phyloP scores from a whole-genome alignment of 2,797 vertebrate species.

The Echeneis naucrates region DNA sequence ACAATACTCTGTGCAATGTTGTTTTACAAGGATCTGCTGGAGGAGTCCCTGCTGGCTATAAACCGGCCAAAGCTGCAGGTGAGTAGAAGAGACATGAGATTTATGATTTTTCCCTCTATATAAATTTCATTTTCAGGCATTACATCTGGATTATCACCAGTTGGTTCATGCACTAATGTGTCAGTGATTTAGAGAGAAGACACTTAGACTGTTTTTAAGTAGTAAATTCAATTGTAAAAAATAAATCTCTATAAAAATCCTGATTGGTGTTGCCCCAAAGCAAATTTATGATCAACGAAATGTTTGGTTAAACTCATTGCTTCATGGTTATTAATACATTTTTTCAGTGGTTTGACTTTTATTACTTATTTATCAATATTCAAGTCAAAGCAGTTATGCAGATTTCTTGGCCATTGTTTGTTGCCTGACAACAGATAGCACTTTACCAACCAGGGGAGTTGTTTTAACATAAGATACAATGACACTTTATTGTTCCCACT shows the following conservation, averaged over 20 bases:
- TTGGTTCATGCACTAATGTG: not conserved
- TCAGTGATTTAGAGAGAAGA: not conserved
- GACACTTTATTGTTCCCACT: too few species aligned
- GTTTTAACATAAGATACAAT: too few species aligned
- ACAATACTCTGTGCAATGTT: slow-evolving; percentile 48
- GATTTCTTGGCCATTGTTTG: slow-evolving; percentile 12
- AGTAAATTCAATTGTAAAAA: slow-evolving; percentile 1
- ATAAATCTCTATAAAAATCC: not conserved
- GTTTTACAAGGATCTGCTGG: slow-evolving; percentile 80
- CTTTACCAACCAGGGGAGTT: slow-evolving; percentile 34
- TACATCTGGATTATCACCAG: slow-evolving; percentile 29
- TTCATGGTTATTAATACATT: not conserved
- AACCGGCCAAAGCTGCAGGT: slow-evolving; percentile 86
- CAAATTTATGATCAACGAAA: not conserved
- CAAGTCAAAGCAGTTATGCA: not conserved
- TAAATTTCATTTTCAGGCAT: slow-evolving; percentile 29
- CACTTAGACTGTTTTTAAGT: not conserved
- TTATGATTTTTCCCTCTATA: slow-evolving; percentile 24
- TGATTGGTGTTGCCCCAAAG: not conserved
- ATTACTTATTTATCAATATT: not conserved
- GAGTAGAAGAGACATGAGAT: slow-evolving; percentile 50
- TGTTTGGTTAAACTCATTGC: not conserved
- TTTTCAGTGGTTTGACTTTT: not conserved
- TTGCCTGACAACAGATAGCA: slow-evolving; percentile 13
- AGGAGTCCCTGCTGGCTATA: slow-evolving; percentile 77